Conservation (phyloP, 2,113 vertebrate species). For the Alligator sinensis region DNA sequence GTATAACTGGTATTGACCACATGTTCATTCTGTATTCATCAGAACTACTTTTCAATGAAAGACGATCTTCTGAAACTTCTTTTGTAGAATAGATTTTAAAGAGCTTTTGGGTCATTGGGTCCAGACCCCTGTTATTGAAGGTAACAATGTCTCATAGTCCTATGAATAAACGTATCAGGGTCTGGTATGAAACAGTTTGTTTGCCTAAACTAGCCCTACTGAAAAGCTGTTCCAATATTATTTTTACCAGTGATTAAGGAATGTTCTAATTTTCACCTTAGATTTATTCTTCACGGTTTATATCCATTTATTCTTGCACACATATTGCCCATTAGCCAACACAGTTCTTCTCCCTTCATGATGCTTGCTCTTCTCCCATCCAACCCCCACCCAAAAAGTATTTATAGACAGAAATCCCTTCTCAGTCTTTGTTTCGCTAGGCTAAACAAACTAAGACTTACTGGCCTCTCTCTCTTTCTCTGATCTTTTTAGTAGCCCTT, state of each 20-base stretch:
- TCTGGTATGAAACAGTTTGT: not conserved
- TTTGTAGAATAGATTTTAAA: not conserved
- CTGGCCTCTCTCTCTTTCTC: not conserved
- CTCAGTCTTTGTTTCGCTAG: not conserved
- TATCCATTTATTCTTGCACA: not conserved
- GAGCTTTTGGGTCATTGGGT: not conserved
- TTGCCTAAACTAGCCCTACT: not conserved
- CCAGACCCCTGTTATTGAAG: not conserved
- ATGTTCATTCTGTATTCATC: rapidly evolving
- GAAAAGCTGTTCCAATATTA: not conserved
- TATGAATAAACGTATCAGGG: not conserved
- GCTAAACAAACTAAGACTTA: not conserved
- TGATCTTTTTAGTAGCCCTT: not conserved
- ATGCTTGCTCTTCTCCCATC: not conserved
- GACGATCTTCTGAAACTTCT: not conserved
- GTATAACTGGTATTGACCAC: not conserved
- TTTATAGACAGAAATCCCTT: not conserved
- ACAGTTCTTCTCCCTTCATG: not conserved
- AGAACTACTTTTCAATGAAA: not conserved
- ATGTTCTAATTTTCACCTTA: not conserved
- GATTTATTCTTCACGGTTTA: not conserved
- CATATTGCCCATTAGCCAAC: not conserved
- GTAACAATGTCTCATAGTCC: not conserved
- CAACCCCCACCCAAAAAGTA: not conserved
- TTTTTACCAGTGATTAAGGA: not conserved